Base-by-base conservation (phyloP, 2,113 vertebrate species). In the Trichechus manatus region DNA sequence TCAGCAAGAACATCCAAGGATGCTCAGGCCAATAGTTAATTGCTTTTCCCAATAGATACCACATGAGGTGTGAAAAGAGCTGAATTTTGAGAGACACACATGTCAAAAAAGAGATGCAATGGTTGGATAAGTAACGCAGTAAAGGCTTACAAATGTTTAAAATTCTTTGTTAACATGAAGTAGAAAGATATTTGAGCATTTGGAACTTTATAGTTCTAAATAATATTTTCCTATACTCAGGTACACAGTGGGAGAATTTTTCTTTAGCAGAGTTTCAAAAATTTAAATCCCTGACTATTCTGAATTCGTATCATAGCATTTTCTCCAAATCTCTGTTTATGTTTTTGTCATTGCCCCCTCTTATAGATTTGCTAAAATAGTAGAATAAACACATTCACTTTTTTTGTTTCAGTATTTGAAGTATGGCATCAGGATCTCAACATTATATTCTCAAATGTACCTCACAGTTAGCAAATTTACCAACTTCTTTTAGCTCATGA, bases 171-270 rank as follows among this genome's bases (percentile, higher is more conserved):
- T 63, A 86, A 50, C 87, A 92, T 27, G 17, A 53, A 68, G 74
- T 31, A 64, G 63, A 94, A 97, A 97, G 70, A 75, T 90, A 86
- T n/a, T 47, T 53, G 85, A 87, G 15, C 63, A 91, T 63, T 96
- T 92, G 59, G 70, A 92, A 95, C 36, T 77, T 87, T 75, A 63
- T 63, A 50, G 94, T 89, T 95, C 93, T 89, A 83, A 80, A 66
- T 89, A 68, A 9, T 74, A 61, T 89, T 92, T 89, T 92, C 80
- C 75, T 36, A 50, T 50, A 72, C 36, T 86, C 23, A 64, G 68
- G 80, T 91, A 75, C 53, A 70, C 27, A 81, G 63, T 66, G 72
- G 79, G 93, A 85, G 90, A 91, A 89, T 20, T 47, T 91, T 91
- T 89, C 91, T 53, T 83, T 75, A 93, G 84, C 53, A 92, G 68